Conservation (phyloP, 2,888 invertebrate species). For the Dynastes grantii region DNA sequence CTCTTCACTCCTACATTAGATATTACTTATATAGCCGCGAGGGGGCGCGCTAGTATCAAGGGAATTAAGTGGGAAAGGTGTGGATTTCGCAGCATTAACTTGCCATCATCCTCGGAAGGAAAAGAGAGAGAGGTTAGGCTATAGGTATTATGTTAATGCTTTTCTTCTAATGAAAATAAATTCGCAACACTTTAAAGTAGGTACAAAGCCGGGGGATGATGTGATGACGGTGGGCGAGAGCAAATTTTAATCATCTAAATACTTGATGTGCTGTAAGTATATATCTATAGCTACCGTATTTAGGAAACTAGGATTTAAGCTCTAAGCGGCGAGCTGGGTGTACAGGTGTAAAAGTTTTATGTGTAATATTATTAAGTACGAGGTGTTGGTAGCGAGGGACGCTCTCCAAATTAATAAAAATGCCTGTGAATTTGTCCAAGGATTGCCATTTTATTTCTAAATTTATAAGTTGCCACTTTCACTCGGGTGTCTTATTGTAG, state of each 20-base stretch:
- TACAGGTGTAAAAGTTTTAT: too few species aligned
- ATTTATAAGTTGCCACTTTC: too few species aligned
- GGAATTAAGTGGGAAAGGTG: slow-evolving; percentile 58
- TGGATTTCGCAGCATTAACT: slow-evolving; percentile 57
- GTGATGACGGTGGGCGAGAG: slow-evolving; percentile 5
- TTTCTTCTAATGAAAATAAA: slow-evolving; percentile 53
- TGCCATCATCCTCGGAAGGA: slow-evolving; percentile 45
- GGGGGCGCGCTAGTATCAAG: slow-evolving; percentile 55
- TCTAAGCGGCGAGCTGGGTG: too few species aligned
- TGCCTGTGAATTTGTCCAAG: too few species aligned
- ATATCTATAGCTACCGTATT: too few species aligned
- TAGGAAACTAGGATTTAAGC: too few species aligned
- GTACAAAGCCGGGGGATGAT: background rate
- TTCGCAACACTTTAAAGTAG: slow-evolving; percentile 26
- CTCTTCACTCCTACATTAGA: slow-evolving; percentile 49
- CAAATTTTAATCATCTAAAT: slow-evolving; percentile 23
- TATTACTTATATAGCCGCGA: slow-evolving; percentile 58
- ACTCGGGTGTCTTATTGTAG: too few species aligned
- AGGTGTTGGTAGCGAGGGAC: too few species aligned
- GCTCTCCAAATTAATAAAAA: too few species aligned
- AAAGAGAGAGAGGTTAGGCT: slow-evolving; percentile 48
- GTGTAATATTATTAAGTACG: too few species aligned
- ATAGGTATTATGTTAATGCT: slow-evolving; percentile 55
- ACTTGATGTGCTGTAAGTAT: too few species aligned
- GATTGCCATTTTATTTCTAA: too few species aligned